Base-by-base conservation (phyloP, 2,113 vertebrate species). In the Microcebus ravelobensis region DNA sequence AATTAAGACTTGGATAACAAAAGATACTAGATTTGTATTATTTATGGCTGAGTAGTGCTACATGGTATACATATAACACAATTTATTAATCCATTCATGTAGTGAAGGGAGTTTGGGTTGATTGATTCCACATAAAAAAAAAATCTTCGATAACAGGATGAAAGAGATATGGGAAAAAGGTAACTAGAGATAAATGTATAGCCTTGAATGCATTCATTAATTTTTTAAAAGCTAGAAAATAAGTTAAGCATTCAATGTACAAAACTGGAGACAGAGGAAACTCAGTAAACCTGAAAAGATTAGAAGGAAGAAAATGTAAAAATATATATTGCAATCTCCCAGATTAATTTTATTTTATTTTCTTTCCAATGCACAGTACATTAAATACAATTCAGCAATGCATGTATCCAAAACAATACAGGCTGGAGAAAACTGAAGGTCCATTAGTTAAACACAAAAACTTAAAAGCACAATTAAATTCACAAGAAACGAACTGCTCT, bases 381-480 rank as follows among this genome's bases (percentile, higher is more conserved):
- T 86, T 91, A 86, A 86, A 67, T 90, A 79, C 93, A 88, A 95
- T 71, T 93, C 11, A 90, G 48, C n/a, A 92, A 90, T 61, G 36
- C 27, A 50, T 48, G 36, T 52, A 68, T 59, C 31, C 31, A 96
- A 87, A 92, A 63, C n/a, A 79, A 45, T 3, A 55, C 0, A 81
- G 11, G 45, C 23, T 77, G 29, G 6, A 87, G n/a, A 87, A 94
- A 91, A 85, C 29, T 23, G 31, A 36, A 92, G 59, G 21, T 3
- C n/a, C 23, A 65, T 39, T 76, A 91, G 42, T 45, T 45, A 45
- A 45, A 79, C 9, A 55, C 39, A 27, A 10, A 87, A 84, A 85
- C 42, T 65, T 57, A 74, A 89, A 96, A 90, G 63, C 15, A 89
- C 61, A 95, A 70, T 59, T 90, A 87, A 94, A 94, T 68, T 27